Evolutionary conservation across 2,113 vertebrate genomes (phyloP).

Genomic region (Neodon shergylaensis): DNA sequence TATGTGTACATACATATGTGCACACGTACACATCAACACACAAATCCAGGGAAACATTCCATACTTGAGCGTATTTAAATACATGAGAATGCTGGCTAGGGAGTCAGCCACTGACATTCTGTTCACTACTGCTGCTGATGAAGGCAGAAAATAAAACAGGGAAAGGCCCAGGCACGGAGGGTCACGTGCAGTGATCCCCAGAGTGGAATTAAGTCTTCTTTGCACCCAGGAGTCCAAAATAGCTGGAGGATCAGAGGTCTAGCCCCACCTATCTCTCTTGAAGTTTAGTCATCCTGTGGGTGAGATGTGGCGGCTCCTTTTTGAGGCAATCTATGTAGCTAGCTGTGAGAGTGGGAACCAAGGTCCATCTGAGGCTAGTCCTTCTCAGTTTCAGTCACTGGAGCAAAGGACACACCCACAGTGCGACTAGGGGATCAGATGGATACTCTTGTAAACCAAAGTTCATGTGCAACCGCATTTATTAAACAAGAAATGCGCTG

Average conservation of each 20-base stretch:
- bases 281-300: background rate
- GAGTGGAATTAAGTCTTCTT: constrained; percentile 3
- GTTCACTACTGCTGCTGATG: background rate
- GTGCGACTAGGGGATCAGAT: background rate
- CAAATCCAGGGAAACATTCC: background rate
- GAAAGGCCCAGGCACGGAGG: background rate
- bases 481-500: background rate
- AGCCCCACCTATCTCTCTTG: background rate
- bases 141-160: background rate
- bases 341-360: background rate
- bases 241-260: background rate
- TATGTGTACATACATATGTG: background rate
- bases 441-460: background rate
- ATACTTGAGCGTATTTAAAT: background rate
- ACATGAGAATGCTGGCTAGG: background rate
- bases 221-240: background rate
- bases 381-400: background rate
- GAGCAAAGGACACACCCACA: background rate
- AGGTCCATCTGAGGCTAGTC: background rate
- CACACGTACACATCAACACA: background rate
- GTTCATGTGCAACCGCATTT: background rate
- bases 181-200: background rate
- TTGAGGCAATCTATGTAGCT: background rate
- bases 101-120: background rate
- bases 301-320: background rate